Evolutionary conservation across 2,113 vertebrate species (phyloP).

Genomic region (Laticauda laticaudata): DNA sequence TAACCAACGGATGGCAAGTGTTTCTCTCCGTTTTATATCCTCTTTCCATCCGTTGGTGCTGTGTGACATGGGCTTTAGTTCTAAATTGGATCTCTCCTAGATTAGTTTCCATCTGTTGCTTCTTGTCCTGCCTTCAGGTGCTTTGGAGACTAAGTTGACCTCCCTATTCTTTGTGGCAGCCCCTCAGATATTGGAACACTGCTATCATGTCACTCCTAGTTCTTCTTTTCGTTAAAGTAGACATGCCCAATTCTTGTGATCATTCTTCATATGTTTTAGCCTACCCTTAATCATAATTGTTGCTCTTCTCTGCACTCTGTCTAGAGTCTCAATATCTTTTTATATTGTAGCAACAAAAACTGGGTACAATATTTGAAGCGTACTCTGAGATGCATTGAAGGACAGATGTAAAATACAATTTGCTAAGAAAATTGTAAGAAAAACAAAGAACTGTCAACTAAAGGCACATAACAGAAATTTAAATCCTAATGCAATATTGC

Average conservation of each 20-base stretch:
- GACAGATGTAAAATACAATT: not conserved
- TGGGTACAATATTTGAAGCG: not conserved
- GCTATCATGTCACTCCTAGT: not conserved
- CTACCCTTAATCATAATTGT: not conserved
- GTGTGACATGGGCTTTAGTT: not conserved
- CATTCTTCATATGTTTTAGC: not conserved
- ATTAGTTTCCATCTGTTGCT: not conserved
- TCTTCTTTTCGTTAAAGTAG: not conserved
- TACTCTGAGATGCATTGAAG: not conserved
- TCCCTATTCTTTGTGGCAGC: not conserved
- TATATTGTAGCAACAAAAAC: not conserved
- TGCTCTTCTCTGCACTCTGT: not conserved
- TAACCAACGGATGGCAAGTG: too few relatives aligned
- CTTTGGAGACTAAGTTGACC: not conserved
- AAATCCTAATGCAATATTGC: not conserved
- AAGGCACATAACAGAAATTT: not conserved
- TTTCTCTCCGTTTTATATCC: too few relatives aligned
- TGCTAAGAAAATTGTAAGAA: not conserved
- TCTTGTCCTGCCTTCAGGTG: not conserved
- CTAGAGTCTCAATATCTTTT: not conserved
- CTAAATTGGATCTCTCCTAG: not conserved
- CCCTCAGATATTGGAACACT: not conserved
- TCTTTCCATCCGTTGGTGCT: too few relatives aligned
- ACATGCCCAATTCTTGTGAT: not conserved
- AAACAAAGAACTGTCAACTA: not conserved